phyloP scores from a whole-genome alignment of 2,888 invertebrate species.

The Drosophila tripunctata region DNA sequence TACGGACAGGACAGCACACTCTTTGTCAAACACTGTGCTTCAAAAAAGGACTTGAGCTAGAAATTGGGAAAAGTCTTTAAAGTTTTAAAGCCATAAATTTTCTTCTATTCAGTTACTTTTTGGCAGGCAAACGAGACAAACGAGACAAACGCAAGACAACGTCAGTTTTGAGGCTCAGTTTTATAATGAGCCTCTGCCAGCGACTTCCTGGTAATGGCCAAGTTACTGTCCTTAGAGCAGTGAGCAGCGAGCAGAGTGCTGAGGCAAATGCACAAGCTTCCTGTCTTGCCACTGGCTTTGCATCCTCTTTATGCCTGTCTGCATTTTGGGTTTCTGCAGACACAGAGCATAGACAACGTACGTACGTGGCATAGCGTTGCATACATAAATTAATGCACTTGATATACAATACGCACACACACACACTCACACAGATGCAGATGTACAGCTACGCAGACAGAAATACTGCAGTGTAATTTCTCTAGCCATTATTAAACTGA shows the following conservation, averaged over 20 bases:
- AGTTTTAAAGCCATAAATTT: constrained; percentile 29
- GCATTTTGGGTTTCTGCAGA: constrained; percentile 51
- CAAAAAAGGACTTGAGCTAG: constrained; percentile 6
- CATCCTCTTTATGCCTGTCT: constrained; percentile 55
- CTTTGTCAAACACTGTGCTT: constrained; percentile 34
- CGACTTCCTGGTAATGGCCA: constrained; percentile 27
- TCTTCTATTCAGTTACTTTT: constrained; percentile 34
- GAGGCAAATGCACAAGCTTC: constrained; percentile 22
- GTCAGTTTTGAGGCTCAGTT: constrained; percentile 16
- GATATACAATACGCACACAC: constrained; percentile 54
- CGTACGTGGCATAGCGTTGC: constrained; percentile 57
- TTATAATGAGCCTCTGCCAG: constrained; percentile 43
- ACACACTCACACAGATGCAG: constrained; percentile 15
- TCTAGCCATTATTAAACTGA: constrained; percentile 74
- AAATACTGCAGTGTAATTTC: constrained; percentile 74
- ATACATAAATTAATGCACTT: constrained; percentile 76
- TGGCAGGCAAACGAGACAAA: constrained; percentile 40
- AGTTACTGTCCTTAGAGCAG: constrained; percentile 5
- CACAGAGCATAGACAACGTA: not conserved
- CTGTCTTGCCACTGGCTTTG: constrained; percentile 59
- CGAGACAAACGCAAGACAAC: too few relatives aligned
- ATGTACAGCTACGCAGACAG: constrained; percentile 14
- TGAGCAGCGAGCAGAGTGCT: not conserved
- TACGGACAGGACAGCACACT: constrained; percentile 32
- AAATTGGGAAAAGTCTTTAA: not conserved